phyloP scores from a whole-genome alignment of 2,113 vertebrate species.

The Sceloporus tristichus region DNA sequence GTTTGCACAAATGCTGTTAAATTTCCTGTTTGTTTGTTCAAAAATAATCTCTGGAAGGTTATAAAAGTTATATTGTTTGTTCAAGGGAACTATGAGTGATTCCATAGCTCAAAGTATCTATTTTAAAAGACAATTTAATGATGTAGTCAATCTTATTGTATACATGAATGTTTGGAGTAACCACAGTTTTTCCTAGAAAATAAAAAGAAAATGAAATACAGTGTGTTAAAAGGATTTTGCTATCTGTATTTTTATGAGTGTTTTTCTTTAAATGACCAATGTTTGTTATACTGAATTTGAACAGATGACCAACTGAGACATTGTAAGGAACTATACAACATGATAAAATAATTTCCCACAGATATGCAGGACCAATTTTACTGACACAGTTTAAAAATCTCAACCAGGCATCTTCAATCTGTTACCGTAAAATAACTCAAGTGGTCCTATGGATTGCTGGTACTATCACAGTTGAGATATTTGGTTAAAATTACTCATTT shows the following conservation, averaged over 20 bases:
- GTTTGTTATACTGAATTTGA: not conserved
- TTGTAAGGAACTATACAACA: too few relatives aligned
- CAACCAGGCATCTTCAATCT: too few relatives aligned
- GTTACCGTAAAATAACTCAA: too few relatives aligned
- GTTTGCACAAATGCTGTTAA: slow-evolving; percentile 22
- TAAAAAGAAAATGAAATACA: not conserved
- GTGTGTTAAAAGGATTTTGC: not conserved
- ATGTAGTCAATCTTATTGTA: not conserved
- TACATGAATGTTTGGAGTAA: not conserved
- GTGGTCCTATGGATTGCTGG: too few relatives aligned
- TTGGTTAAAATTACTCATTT: too few relatives aligned
- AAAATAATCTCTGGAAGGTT: slow-evolving; percentile 42
- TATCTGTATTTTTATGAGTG: not conserved
- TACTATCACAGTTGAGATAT: too few relatives aligned
- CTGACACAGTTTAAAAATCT: too few relatives aligned
- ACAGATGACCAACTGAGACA: not conserved
- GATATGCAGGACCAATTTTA: too few relatives aligned
- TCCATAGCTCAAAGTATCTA: not conserved
- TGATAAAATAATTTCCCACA: too few relatives aligned
- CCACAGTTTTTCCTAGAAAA: not conserved
- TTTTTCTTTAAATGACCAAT: not conserved
- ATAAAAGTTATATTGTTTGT: slow-evolving; percentile 32
- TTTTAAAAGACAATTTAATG: slow-evolving; percentile 17
- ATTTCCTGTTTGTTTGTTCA: slow-evolving; percentile 41
- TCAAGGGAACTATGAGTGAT: not conserved